phyloP scores from a whole-genome alignment of 2,797 vertebrate species.

The Catharus ustulatus region DNA sequence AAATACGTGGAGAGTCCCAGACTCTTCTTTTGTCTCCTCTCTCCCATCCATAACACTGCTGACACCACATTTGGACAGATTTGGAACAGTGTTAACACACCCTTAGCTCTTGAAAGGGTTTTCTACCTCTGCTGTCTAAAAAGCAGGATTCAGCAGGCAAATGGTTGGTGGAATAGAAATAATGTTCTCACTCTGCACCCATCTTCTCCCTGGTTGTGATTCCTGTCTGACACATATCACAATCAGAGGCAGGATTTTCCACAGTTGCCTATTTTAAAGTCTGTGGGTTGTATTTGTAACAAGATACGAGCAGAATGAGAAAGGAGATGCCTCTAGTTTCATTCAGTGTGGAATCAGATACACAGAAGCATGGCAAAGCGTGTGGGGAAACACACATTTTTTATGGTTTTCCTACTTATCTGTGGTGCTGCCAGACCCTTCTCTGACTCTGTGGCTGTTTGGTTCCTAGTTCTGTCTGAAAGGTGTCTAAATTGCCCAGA shows the following conservation, averaged over 20 bases:
- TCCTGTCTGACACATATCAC: not conserved
- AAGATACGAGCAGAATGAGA: not conserved
- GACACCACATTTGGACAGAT: not conserved
- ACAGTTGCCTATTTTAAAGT: not conserved
- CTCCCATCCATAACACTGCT: not conserved
- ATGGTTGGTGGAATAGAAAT: not conserved
- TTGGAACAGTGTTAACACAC: not conserved
- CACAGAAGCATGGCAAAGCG: not conserved
- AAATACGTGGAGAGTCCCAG: not conserved
- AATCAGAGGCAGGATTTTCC: not conserved
- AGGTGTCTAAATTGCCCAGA: not conserved
- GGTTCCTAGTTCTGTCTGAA: not conserved
- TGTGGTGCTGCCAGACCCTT: not conserved
- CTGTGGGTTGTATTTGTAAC: not conserved
- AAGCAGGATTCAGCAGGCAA: not conserved
- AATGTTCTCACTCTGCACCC: not conserved
- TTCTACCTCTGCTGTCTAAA: not conserved
- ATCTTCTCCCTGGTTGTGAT: not conserved
- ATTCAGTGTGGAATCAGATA: not conserved
- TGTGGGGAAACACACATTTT: rapidly evolving
- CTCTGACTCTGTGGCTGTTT: not conserved
- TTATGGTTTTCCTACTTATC: not conserved
- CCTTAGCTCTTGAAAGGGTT: not conserved
- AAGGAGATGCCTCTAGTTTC: not conserved
- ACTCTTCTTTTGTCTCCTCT: not conserved